A percentile compares a stretch with the other conserved stretches of the same genome.
phyloP scores from a whole-genome alignment of 2,113 vertebrate genomes.

The Serilophus lunatus region DNA sequence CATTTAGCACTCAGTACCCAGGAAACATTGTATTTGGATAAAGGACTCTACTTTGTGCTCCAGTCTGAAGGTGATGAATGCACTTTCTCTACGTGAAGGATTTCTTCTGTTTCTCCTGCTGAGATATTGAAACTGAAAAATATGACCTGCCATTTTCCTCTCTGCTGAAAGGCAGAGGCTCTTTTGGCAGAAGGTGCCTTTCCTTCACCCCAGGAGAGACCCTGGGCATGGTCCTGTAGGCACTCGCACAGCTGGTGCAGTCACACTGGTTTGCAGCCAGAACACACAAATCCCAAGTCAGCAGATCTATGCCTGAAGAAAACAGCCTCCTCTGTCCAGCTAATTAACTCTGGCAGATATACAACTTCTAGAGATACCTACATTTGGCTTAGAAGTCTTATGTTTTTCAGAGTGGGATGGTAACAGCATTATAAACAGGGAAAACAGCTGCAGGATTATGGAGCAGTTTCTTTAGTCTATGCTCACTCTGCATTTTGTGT shows the following conservation, averaged over 20 bases:
- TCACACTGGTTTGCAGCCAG: not conserved
- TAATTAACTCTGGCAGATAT: not conserved
- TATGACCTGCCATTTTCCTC: not conserved
- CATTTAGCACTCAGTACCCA: not conserved
- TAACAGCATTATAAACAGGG: slow-evolving; percentile 28
- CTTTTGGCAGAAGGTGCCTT: not conserved
- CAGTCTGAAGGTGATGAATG: not conserved
- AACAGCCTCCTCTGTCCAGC: not conserved
- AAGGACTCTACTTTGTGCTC: not conserved
- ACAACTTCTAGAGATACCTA: not conserved
- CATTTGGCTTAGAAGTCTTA: not conserved
- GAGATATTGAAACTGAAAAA: not conserved
- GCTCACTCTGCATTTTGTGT: not conserved
- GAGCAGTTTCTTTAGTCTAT: not conserved
- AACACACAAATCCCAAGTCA: not conserved
- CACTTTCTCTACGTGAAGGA: not conserved
- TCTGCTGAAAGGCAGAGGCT: not conserved
- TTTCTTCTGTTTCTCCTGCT: not conserved
- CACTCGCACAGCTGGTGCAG: not conserved
- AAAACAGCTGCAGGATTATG: slow-evolving; percentile 18
- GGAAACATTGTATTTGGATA: not conserved
- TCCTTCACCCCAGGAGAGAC: accelerated
- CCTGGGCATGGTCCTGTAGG: not conserved
- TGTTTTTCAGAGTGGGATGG: not conserved
- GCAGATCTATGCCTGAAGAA: not conserved